A percentile compares a stretch with the other conserved stretches of the same genome.
These are phyloP conservation scores for Himantopus leucocephalus DNA, from an alignment of 2,113 vertebrate genomes.

Conservation along the genomic window DNA sequence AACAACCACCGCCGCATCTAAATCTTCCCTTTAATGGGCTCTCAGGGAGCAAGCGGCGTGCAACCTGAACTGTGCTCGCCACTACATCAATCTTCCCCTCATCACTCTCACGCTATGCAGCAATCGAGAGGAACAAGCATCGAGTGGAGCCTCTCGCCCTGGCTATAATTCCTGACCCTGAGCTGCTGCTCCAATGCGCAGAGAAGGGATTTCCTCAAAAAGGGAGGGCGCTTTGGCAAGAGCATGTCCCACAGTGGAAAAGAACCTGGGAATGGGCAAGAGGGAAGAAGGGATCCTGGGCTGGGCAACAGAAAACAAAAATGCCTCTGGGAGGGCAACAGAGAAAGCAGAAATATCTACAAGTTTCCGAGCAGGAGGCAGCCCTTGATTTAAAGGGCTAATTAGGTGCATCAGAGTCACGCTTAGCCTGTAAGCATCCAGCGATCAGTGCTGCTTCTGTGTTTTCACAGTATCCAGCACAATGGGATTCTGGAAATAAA, in stretches of 20 bases:
- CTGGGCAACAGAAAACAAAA: not conserved
- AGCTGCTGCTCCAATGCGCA: not conserved
- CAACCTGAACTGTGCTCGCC: not conserved
- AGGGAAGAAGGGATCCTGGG: not conserved
- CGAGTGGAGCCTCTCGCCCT: not conserved
- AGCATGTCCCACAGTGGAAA: not conserved
- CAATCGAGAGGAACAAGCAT: not conserved
- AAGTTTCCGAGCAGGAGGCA: not conserved
- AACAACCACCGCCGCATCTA: not conserved
- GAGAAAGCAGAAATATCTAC: not conserved
- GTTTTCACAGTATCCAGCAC: not conserved
- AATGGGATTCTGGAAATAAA: not conserved
- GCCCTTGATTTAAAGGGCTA: not conserved
- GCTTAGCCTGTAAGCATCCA: not conserved
- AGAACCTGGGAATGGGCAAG: not conserved
- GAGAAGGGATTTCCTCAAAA: not conserved
- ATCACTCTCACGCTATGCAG: not conserved
- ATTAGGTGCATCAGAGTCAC: not conserved
- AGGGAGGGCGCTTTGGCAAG: not conserved
- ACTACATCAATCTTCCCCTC: conserved; percentile 29
- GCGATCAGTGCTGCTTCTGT: not conserved
- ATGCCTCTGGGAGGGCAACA: not conserved
- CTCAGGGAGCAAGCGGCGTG: not conserved
- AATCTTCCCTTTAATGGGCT: conserved; percentile 16
- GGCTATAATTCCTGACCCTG: not conserved